A percentile compares a stretch with the other conserved stretches of the same genome.
These are phyloP conservation scores for Notothenia coriiceps DNA, from an alignment of 2,113 vertebrate genomes.

Conservation along the genomic window DNA sequence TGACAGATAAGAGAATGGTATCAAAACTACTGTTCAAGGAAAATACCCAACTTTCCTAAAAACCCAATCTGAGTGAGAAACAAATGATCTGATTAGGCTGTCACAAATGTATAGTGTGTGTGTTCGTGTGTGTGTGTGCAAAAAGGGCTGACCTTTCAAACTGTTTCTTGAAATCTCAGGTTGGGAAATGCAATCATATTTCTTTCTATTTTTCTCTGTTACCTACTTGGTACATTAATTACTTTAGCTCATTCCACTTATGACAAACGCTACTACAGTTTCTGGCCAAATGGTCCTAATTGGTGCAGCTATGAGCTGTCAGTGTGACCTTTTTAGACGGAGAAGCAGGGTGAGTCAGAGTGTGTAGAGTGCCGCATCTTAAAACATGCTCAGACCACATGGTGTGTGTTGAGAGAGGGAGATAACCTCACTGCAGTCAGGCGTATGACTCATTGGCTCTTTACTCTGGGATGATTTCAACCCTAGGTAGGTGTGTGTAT, in stretches of 20 bases:
- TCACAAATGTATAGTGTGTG: too few relatives aligned
- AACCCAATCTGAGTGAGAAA: not conserved
- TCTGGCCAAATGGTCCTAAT: slow-evolving; percentile 44
- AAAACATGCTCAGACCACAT: slow-evolving; percentile 60
- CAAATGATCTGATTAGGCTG: too few relatives aligned
- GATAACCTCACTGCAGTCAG: slow-evolving; percentile 58
- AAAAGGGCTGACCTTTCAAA: slow-evolving; percentile 29
- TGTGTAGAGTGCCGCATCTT: slow-evolving; percentile 54
- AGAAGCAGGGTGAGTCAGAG: slow-evolving; percentile 64
- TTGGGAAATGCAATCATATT: not conserved
- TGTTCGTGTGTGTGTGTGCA: too few relatives aligned
- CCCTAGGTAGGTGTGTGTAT: slow-evolving; percentile 44
- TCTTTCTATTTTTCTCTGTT: not conserved
- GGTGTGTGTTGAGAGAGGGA: slow-evolving; percentile 54
- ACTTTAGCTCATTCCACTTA: not conserved
- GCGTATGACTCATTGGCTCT: slow-evolving; percentile 70
- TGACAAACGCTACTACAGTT: slow-evolving; percentile 5
- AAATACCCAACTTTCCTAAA: slow-evolving; percentile 16
- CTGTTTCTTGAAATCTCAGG: not conserved
- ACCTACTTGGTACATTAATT: slow-evolving; percentile 27
- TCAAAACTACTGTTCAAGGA: not conserved
- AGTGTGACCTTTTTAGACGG: slow-evolving; percentile 64
- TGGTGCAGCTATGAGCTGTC: slow-evolving; percentile 51
- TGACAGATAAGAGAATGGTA: not conserved
- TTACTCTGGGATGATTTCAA: slow-evolving; percentile 60